A percentile compares a stretch with the other conserved stretches of the same genome.
Conservation (phyloP, 2,113 vertebrate genomes). For the Zeus faber region DNA sequence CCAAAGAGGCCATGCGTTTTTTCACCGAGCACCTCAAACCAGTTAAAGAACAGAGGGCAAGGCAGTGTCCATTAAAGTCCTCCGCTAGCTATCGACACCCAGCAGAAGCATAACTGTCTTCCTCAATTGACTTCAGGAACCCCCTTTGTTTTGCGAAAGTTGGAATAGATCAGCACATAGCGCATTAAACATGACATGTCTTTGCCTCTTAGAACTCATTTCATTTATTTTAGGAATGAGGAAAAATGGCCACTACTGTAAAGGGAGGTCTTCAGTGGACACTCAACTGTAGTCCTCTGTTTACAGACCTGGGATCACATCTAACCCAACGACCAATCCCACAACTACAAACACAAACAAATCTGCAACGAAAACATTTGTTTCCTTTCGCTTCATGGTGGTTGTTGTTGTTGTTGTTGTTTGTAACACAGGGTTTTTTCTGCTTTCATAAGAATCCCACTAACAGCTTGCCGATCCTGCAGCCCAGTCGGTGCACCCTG, state of each 20-base stretch:
- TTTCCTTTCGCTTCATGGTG: conserved; percentile 2
- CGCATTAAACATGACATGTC: no score
- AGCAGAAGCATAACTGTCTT: no score
- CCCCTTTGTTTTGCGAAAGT: no score
- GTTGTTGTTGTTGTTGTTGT: conserved; percentile 8
- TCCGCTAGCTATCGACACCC: no score
- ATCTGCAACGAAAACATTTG: background rate
- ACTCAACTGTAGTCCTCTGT: conserved; percentile 15
- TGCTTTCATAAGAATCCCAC: conserved; percentile 39
- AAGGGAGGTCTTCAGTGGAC: conserved; percentile 57
- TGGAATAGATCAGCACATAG: no score
- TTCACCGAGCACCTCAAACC: no score
- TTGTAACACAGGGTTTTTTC: conserved; percentile 10
- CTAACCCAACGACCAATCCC: conserved; percentile 17
- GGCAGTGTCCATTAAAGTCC: no score
- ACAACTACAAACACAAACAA: background rate
- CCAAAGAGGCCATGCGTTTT: no score
- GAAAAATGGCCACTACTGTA: background rate
- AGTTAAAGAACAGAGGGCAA: no score
- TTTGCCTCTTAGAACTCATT: no score
- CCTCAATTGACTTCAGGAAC: no score
- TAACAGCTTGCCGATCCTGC: conserved; percentile 70
- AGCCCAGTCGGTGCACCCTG: conserved; percentile 57
- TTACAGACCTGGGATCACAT: conserved; percentile 36
- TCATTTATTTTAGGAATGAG: no score